Evolutionary conservation across 2,888 invertebrate genomes (phyloP).

Genomic region (Polydrusus tereticollis): DNA sequence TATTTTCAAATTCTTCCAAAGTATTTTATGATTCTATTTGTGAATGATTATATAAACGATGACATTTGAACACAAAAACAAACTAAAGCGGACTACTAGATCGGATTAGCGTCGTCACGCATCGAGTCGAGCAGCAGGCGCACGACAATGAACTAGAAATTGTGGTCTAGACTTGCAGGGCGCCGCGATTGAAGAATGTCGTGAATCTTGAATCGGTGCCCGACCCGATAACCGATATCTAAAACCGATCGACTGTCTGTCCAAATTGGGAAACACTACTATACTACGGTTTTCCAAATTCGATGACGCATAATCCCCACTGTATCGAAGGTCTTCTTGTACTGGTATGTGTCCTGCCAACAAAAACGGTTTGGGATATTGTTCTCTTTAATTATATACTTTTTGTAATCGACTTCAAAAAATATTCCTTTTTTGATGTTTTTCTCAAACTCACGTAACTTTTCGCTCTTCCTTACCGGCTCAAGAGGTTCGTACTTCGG

Average conservation of each 20-base stretch:
- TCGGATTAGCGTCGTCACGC: slow-evolving; percentile 51
- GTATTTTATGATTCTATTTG: slow-evolving; percentile 52
- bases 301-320: slow-evolving; percentile 66
- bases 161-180: slow-evolving; percentile 45
- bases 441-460: slow-evolving; percentile 62
- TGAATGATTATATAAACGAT: slow-evolving; percentile 44
- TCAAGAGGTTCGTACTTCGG: slow-evolving; percentile 63
- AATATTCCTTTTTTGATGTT: slow-evolving; percentile 65
- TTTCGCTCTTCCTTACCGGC: slow-evolving; percentile 64
- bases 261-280: slow-evolving; percentile 57
- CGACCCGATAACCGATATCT: slow-evolving; percentile 58
- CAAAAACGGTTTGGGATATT: slow-evolving; percentile 51
- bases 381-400: slow-evolving; percentile 60
- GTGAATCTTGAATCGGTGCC: slow-evolving; percentile 53
- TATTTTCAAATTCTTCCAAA: background rate
- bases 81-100: slow-evolving; percentile 47
- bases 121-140: slow-evolving; percentile 54
- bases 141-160: slow-evolving; percentile 59
- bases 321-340: slow-evolving; percentile 63
- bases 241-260: slow-evolving; percentile 60
- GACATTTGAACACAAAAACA: slow-evolving; percentile 44
- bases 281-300: slow-evolving; percentile 64
- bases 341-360: slow-evolving; percentile 62
- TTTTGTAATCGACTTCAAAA: slow-evolving; percentile 64
- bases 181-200: slow-evolving; percentile 45